A percentile compares a stretch with the other conserved stretches of the same genome.
Evolutionary conservation across 2,797 vertebrate genomes (phyloP).

Genomic region (Takifugu ocellatus): DNA sequence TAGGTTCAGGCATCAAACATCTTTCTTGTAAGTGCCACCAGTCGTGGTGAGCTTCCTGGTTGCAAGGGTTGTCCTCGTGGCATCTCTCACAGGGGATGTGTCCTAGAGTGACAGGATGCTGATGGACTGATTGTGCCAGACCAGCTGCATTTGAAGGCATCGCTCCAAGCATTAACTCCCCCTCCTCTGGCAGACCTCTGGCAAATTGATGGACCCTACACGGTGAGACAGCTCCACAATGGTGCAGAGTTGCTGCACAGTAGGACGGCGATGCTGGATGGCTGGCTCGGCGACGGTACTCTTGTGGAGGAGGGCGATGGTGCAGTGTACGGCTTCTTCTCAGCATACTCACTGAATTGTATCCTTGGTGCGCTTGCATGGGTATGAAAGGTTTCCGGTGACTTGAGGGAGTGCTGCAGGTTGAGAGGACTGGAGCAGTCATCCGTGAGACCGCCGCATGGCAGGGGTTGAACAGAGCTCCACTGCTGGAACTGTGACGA

Average conservation of each 20-base stretch:
- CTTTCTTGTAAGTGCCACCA: constrained; percentile 63
- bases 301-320: constrained; percentile 65
- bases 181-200: constrained; percentile 42
- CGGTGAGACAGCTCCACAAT: constrained; percentile 49
- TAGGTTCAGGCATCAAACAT: constrained; percentile 45
- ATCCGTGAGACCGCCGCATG: constrained; percentile 48
- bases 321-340: constrained; percentile 77
- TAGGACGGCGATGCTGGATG: constrained; percentile 77
- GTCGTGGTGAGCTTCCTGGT: constrained; percentile 52
- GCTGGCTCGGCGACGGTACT: constrained; percentile 76
- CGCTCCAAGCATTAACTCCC: constrained; percentile 37
- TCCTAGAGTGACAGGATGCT: constrained; percentile 41
- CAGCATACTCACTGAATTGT: constrained; percentile 65
- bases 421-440: constrained; percentile 60
- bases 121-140: constrained; percentile 46
- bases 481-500: constrained; percentile 76
- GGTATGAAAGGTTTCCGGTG: constrained; percentile 63
- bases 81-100: constrained; percentile 48
- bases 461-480: constrained; percentile 71
- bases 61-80: constrained; percentile 47
- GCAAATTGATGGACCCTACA: constrained; percentile 22
- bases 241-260: constrained; percentile 68
- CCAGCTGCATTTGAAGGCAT: constrained; percentile 42
- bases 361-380: constrained; percentile 55
- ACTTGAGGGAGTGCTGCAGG: constrained; percentile 77